Conservation (phyloP, 2,113 vertebrate genomes). For the Siniperca knerii region DNA sequence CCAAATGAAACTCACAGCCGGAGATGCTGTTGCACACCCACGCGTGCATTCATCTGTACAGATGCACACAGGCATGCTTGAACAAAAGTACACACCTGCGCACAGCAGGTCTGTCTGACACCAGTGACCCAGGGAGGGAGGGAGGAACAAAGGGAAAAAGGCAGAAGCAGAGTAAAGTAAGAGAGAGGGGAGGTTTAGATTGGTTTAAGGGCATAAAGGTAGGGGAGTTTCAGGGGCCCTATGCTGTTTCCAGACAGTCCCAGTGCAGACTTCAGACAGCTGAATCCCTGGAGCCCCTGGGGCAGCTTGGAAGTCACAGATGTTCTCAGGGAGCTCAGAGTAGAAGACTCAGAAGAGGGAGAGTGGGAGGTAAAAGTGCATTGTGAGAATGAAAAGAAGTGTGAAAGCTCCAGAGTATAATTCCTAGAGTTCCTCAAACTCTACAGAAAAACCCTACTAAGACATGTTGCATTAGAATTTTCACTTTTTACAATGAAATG, state of each 20-base stretch:
- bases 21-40: conserved; percentile 57
- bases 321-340: conserved; percentile 81
- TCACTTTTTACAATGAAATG: conserved; percentile 67
- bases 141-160: conserved; percentile 67
- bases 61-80: conserved; percentile 63
- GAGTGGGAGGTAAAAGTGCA: conserved; percentile 75
- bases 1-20: conserved; percentile 38
- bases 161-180: conserved; percentile 70
- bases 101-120: conserved; percentile 86
- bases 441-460: conserved; percentile 52
- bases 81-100: conserved; percentile 82
- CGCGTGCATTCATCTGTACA: conserved; percentile 62
- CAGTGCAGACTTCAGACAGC: conserved; percentile 81
- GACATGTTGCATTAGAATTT: conserved; percentile 51
- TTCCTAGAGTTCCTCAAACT: conserved; percentile 65
- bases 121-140: conserved; percentile 73
- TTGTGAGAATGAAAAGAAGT: conserved; percentile 74
- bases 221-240: conserved; percentile 75
- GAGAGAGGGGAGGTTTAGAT: conserved; percentile 74
- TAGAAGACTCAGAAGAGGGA: conserved; percentile 68
- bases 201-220: conserved; percentile 82
- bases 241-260: conserved; percentile 82
- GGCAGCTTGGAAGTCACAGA: conserved; percentile 83
- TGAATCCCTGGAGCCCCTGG: conserved; percentile 78
- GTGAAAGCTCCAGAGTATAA: conserved; percentile 69